Evolutionary conservation across 2,888 invertebrate genomes (phyloP).

Genomic region (Imbricaverruca yamaguchii): DNA sequence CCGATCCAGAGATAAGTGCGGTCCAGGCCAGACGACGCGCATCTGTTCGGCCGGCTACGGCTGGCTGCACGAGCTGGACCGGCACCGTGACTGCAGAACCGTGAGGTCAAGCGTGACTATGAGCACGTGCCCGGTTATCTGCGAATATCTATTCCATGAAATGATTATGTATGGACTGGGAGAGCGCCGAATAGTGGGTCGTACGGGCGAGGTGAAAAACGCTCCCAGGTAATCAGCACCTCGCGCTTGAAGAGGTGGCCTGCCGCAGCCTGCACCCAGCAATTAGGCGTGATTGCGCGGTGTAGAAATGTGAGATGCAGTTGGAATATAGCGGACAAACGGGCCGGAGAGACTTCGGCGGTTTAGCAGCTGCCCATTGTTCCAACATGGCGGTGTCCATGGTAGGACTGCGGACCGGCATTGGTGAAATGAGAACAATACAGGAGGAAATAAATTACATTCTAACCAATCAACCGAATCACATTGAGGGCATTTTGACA

Average conservation of each 20-base stretch:
- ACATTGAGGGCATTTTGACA: too few relatives aligned
- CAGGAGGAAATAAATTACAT: too few relatives aligned
- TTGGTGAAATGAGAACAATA: too few relatives aligned
- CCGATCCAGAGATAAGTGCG: neutral
- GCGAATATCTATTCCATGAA: neutral
- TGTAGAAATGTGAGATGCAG: conserved; percentile 3
- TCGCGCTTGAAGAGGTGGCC: neutral
- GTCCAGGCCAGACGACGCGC: neutral
- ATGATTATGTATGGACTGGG: neutral
- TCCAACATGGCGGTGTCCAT: too few relatives aligned
- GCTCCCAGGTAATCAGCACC: neutral
- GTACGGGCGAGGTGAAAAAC: neutral
- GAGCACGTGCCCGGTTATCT: neutral
- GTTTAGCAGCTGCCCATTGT: too few relatives aligned
- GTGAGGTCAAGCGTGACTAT: neutral
- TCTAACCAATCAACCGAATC: too few relatives aligned
- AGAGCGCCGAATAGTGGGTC: neutral
- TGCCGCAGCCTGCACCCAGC: neutral
- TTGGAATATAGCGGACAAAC: neutral
- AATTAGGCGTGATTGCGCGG: conserved; percentile 8
- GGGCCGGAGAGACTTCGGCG: too few relatives aligned
- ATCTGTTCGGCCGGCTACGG: neutral
- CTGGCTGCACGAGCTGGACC: neutral
- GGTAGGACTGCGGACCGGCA: too few relatives aligned
- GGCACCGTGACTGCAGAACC: neutral